Percentiles rank a stretch among this genome's conserved stretches.
These are phyloP conservation scores for Drosophila elegans DNA, from an alignment of 1,140 invertebrate species.

Conservation along the genomic window DNA sequence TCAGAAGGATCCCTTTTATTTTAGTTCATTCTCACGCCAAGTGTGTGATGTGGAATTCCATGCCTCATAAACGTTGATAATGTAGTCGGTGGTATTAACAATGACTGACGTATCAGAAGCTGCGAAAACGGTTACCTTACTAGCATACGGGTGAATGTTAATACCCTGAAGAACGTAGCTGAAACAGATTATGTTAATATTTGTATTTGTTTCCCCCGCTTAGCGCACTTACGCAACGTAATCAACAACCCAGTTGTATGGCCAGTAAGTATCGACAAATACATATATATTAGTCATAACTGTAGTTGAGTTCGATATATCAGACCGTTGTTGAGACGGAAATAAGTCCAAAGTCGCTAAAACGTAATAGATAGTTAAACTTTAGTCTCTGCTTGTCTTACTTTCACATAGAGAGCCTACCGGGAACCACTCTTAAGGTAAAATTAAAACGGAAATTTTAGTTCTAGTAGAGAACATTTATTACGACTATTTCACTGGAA, in stretches of 20 bases:
- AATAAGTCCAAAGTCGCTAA: constrained; percentile 61
- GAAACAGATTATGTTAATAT: constrained; percentile 9
- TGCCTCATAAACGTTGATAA: constrained; percentile 86
- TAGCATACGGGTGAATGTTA: constrained; percentile 88
- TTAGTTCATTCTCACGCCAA: constrained; percentile 84
- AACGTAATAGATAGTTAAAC: neutral
- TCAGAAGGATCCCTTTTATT: neutral
- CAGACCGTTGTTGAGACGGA: constrained; percentile 25
- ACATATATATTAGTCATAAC: constrained; percentile 87
- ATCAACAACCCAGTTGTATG: constrained; percentile 86
- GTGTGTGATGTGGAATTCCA: constrained; percentile 86
- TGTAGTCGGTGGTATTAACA: constrained; percentile 86
- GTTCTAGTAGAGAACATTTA: constrained; percentile 64
- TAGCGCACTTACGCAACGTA: constrained; percentile 86
- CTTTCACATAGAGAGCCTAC: neutral
- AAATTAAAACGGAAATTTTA: constrained; percentile 26
- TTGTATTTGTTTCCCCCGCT: neutral
- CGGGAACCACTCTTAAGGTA: constrained; percentile 53
- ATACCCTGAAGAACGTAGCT: constrained; percentile 88
- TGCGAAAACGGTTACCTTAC: constrained; percentile 88
- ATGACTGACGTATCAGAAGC: constrained; percentile 87
- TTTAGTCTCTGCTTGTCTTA: neutral
- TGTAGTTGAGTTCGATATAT: constrained; percentile 84
- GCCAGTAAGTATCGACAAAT: constrained; percentile 88
- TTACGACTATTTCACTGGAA: constrained; percentile 60